phyloP scores from a whole-genome alignment of 2,113 vertebrate species.

The Indicator indicator region DNA sequence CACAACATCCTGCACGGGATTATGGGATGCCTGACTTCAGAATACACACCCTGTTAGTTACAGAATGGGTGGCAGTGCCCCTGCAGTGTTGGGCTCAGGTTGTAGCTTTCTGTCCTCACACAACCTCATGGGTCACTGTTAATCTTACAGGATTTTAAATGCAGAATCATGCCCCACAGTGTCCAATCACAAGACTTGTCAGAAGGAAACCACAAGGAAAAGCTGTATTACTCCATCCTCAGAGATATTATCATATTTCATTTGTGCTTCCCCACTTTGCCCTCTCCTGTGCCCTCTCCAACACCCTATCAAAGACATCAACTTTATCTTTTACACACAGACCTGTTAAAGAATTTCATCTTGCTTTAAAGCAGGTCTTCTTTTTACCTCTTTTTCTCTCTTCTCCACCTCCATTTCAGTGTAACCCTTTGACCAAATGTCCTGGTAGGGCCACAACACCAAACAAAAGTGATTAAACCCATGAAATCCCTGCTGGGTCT shows the following conservation, averaged over 20 bases:
- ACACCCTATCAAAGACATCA: background rate
- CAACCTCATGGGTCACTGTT: background rate
- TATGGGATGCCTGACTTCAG: background rate
- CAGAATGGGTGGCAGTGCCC: background rate
- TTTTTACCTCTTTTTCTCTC: slow-evolving; percentile 49
- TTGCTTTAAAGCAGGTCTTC: background rate
- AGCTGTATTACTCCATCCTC: background rate
- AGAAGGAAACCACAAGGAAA: background rate
- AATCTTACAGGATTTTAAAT: background rate
- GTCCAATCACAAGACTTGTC: background rate
- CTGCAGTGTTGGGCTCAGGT: background rate
- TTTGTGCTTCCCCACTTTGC: background rate
- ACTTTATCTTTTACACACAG: background rate
- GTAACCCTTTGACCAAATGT: slow-evolving; percentile 60
- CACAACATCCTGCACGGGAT: background rate
- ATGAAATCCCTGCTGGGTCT: slow-evolving; percentile 80
- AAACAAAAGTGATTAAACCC: slow-evolving; percentile 77
- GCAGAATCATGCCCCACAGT: background rate
- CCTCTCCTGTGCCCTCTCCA: background rate
- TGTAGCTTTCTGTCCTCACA: background rate
- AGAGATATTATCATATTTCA: background rate
- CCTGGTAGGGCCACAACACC: too few relatives aligned
- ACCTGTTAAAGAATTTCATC: background rate
- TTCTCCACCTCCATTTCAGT: slow-evolving; percentile 46
- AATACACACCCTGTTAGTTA: background rate